Conservation (phyloP, 2,888 invertebrate species). For the Embidobia sp. region DNA sequence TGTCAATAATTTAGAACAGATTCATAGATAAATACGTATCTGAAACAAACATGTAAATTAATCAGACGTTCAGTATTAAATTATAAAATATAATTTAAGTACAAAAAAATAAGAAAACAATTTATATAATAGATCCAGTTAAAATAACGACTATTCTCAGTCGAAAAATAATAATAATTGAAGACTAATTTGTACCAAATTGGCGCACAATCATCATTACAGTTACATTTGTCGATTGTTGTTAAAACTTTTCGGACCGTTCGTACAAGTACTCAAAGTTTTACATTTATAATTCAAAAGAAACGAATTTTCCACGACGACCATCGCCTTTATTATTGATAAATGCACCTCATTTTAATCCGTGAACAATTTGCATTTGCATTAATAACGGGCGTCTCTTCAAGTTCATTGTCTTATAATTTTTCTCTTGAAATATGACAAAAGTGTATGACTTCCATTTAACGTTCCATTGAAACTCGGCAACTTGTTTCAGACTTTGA, state of each 20-base stretch:
- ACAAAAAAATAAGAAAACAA: background rate
- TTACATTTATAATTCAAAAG: conserved; percentile 14
- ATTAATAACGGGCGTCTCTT: conserved; percentile 21
- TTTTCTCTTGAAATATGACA: conserved; percentile 2
- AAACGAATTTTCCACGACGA: conserved; percentile 14
- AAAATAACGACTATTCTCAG: too few relatives aligned
- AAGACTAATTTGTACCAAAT: too few relatives aligned
- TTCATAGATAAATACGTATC: too few relatives aligned
- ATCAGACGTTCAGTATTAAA: too few relatives aligned
- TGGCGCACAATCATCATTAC: background rate
- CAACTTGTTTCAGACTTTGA: background rate
- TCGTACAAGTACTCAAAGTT: conserved; percentile 9
- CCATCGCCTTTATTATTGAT: conserved; percentile 24
- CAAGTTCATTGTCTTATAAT: conserved; percentile 18
- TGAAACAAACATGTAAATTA: too few relatives aligned
- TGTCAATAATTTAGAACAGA: too few relatives aligned
- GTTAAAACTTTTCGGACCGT: conserved; percentile 6
- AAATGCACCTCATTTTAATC: conserved; percentile 20
- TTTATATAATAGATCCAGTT: background rate
- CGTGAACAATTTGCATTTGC: conserved; percentile 34
- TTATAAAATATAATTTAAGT: too few relatives aligned
- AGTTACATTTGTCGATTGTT: conserved; percentile 20
- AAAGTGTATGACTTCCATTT: background rate
- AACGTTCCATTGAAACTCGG: background rate
- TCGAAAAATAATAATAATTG: too few relatives aligned